Conservation (phyloP, 37 sponge, comb jelly and placozoan genomes). For the Beroe forskalii region DNA sequence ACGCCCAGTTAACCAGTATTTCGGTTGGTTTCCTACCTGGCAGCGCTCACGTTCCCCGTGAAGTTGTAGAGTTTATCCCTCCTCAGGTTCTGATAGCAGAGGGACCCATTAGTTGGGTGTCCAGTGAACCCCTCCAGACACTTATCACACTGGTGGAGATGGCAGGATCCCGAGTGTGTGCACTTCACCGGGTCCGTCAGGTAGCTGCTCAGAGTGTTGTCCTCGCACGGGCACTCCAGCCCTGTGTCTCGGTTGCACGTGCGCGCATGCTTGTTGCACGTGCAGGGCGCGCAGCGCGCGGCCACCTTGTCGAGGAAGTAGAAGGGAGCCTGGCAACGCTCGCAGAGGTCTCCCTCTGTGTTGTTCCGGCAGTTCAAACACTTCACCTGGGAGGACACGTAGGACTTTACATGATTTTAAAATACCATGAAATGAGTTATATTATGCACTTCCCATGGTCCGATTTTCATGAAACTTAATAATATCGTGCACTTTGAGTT, state of each 20-base stretch:
- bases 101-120: background rate
- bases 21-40: no score
- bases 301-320: background rate
- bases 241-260: slow-evolving; percentile 11
- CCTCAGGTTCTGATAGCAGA: background rate
- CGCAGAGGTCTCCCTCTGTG: slow-evolving; percentile 27
- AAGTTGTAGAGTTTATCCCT: slow-evolving; percentile 14
- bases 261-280: slow-evolving; percentile 29
- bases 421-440: no score
- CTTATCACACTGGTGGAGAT: slow-evolving; percentile 26
- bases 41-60: background rate
- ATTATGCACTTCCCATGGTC: no score
- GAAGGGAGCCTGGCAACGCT: background rate
- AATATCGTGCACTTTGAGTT: no score
- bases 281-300: background rate
- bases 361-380: slow-evolving; percentile 44
- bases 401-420: no score
- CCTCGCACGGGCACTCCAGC: background rate
- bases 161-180: background rate
- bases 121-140: slow-evolving; percentile 22
- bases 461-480: no score
- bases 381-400: no score
- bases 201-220: slow-evolving; percentile 48
- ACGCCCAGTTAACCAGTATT: no score
- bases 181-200: background rate